Base-by-base conservation (phyloP, 2,113 vertebrate species). In the Perca schrenkii region DNA sequence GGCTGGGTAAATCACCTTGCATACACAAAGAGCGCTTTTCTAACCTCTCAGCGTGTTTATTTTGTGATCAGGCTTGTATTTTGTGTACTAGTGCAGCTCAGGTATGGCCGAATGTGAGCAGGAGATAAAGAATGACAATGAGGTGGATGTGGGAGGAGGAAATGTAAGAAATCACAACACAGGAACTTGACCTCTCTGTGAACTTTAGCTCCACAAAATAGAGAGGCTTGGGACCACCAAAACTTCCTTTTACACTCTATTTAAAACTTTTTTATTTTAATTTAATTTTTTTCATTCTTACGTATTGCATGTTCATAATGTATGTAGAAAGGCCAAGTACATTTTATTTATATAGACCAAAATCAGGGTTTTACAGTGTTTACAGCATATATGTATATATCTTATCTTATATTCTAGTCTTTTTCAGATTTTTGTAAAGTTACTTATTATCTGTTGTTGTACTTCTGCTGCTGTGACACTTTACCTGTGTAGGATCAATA, bases 141-240 rank as follows among this genome's bases (percentile, higher is more conserved):
- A 79, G 54, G 54, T 43, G 49, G 28, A 88, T 81, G 66, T 50
- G 36, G 74, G 71, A 76, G 69, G 84, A 78, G 80, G 85, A 86
- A 83, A 81, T 79, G 58, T 54, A 65, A 57, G 50, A 25, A 82
- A 89, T 84, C 82, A 72, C 77, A 90, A 86, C 87, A 85, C 74
- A 87, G 67, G 74, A 79, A 92, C 83, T 85, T 94, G 89, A 94
- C 92, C 92, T 86, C 57, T 40, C 17, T 19, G 22, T 92, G 93
- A 95, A 94, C 94, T 88, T 62, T 4, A 22, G 53, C 64, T 70
- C 57, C 61, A 78, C 64, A 53, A 72, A 74, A 61, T 28, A n/a
- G 22, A 84, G 40, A 25, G 67, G 69, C 28, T 47, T 36, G 46
- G n/a, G 31, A 75, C 22, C 40, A 78, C 34, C 62, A 61, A 79